phyloP scores from a whole-genome alignment of 2,797 vertebrate species.

The Sebastes oblongus region DNA sequence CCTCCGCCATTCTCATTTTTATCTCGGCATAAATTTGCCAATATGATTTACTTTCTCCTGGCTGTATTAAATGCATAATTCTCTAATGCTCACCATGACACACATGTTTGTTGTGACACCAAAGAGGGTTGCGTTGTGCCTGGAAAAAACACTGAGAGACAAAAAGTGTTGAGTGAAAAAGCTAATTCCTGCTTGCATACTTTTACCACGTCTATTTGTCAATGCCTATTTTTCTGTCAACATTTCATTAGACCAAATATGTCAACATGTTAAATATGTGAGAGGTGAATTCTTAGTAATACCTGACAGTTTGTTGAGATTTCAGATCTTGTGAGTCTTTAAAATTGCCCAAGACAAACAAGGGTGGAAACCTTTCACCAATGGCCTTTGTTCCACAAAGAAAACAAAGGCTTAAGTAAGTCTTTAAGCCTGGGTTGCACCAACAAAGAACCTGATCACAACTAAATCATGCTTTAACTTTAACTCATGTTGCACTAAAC shows the following conservation, averaged over 20 bases:
- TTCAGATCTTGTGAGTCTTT: neutral
- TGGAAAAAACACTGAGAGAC: neutral
- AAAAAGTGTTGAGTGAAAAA: neutral
- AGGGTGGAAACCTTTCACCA: no score
- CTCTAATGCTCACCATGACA: neutral
- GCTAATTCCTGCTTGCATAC: neutral
- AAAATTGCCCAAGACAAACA: no score
- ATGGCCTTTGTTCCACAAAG: no score
- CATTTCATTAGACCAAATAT: neutral
- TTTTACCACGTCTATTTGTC: neutral
- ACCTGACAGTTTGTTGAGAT: neutral
- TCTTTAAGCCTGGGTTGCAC: neutral
- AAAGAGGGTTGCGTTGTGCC: neutral
- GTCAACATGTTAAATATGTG: no score
- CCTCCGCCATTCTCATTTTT: neutral
- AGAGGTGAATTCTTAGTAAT: neutral
- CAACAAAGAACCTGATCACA: neutral
- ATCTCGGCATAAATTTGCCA: neutral
- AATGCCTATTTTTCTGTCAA: neutral
- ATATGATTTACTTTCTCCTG: neutral
- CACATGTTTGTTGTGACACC: neutral
- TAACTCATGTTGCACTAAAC: neutral
- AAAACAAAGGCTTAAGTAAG: no score
- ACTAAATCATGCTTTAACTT: neutral
- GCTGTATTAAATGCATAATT: neutral